Base-by-base conservation (phyloP, 2,113 vertebrate genomes). In the Microtus richardsoni region DNA sequence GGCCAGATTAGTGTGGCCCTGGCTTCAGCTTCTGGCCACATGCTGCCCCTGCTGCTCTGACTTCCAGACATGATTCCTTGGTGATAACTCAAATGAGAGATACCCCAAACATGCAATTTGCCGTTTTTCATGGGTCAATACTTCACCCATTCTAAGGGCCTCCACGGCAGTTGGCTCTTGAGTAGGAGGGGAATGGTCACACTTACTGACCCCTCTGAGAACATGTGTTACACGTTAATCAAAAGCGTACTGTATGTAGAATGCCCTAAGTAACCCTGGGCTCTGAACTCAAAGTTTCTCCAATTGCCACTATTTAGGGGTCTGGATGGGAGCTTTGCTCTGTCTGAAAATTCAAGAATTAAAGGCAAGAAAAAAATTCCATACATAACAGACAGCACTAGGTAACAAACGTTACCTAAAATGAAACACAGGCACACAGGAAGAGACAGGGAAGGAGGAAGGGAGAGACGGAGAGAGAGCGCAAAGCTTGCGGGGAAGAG, bases 161-260 rank as follows among this genome's bases (percentile, higher is more conserved):
- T 89, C 71, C 16, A 49, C 19, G 83, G 47, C 73, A 77, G 1
- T 30, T 30, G 16, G 12, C 44, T 60, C 66, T 44, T 73, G 30
- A 4, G 0, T 17, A 64, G 10, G 24, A 5, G 24, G 7, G 13
- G 9, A 8, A 24, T 16, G 21, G 13, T 1, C 9, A 3, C 5
- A 28, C 68, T 22, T 68, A 12, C 9, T 70, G 52, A 44, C 26
- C 22, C 28, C n/a, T 41, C 36, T 80, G 87, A 80, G 39, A 66
- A 91, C 36, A 52, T 5, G 36, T 64, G 75, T 54, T 58, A 14
- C 7, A 22, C 13, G 5, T 85, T 62, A 62, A 60, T 58, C 24
- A 60, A 13, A 41, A 60, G 12, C 9, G 36, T 26, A 2, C n/a
- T 66, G 88, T 74, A 47, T 19, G 26, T 73, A 13, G 7, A 39